These are phyloP conservation scores for Diglossa brunneiventris DNA, from an alignment of 2,113 vertebrate genomes.

Conservation along the genomic window DNA sequence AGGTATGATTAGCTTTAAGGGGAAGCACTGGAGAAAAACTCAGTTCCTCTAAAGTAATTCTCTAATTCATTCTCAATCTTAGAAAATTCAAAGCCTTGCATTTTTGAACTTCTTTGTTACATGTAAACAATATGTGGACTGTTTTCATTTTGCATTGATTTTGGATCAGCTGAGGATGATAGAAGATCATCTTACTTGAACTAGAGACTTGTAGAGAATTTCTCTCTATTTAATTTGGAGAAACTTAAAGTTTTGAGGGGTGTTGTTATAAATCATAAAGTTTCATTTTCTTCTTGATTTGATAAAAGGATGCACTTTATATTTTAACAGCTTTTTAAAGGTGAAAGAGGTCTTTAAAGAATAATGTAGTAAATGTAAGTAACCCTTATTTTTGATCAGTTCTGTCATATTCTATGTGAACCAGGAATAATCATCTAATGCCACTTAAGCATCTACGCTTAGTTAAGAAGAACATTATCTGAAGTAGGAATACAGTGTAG, in stretches of 20 bases:
- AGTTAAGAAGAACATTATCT: neutral
- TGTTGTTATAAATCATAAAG: neutral
- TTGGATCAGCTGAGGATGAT: neutral
- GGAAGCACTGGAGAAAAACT: neutral
- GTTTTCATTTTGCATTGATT: neutral
- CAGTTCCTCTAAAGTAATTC: neutral
- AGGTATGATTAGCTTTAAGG: neutral
- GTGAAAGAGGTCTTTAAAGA: neutral
- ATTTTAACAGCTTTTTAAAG: neutral
- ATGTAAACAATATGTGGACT: neutral
- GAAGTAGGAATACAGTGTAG: neutral
- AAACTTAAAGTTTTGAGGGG: neutral
- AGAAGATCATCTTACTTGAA: neutral
- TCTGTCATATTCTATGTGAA: neutral
- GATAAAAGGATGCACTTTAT: neutral
- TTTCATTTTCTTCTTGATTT: neutral
- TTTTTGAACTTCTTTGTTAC: neutral
- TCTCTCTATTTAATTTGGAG: neutral
- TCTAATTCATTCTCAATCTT: neutral
- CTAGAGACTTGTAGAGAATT: neutral
- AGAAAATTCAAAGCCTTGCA: accelerated
- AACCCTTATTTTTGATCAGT: neutral
- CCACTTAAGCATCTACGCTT: neutral
- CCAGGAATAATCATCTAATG: neutral
- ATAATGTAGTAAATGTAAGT: neutral